Percentiles rank a stretch among this genome's conserved stretches.
These are phyloP conservation scores for Chionodraco myersi DNA, from an alignment of 2,113 vertebrate genomes.

Conservation along the genomic window DNA sequence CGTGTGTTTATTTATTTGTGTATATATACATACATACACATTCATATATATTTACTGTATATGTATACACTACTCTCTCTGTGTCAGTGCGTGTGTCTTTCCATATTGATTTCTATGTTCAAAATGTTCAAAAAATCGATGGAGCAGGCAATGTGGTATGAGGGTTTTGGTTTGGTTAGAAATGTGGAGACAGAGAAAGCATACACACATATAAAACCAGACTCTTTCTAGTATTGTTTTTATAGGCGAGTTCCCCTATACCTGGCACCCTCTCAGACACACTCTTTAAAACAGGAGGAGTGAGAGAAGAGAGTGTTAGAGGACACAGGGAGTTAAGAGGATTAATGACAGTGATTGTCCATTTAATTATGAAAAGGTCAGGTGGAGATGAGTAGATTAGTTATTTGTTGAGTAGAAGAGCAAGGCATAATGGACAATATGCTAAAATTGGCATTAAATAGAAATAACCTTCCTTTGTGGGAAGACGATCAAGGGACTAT, in stretches of 20 bases:
- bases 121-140: conserved; percentile 10
- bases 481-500: neutral
- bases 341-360: conserved; percentile 33
- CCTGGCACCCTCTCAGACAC: neutral
- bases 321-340: conserved; percentile 20
- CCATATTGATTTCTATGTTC: conserved; percentile 41
- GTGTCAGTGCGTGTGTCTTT: conserved; percentile 10
- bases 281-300: conserved; percentile 10
- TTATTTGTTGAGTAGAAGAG: conserved; percentile 33
- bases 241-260: neutral
- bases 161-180: conserved; percentile 27
- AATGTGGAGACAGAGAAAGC: neutral
- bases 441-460: conserved; percentile 51
- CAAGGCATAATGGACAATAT: conserved; percentile 43
- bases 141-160: conserved; percentile 2
- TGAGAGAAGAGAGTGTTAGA: conserved; percentile 34
- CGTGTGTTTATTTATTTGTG: too few species aligned
- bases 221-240: conserved; percentile 6
- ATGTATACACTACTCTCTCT: neutral
- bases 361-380: conserved; percentile 66
- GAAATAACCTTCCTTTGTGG: conserved; percentile 18
- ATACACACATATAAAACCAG: neutral
- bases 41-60: neutral
- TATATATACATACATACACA: neutral
- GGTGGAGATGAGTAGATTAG: conserved; percentile 33